These are phyloP conservation scores for Pseudopleuronectes americanus DNA, from an alignment of 2,797 vertebrate genomes.

Conservation along the genomic window DNA sequence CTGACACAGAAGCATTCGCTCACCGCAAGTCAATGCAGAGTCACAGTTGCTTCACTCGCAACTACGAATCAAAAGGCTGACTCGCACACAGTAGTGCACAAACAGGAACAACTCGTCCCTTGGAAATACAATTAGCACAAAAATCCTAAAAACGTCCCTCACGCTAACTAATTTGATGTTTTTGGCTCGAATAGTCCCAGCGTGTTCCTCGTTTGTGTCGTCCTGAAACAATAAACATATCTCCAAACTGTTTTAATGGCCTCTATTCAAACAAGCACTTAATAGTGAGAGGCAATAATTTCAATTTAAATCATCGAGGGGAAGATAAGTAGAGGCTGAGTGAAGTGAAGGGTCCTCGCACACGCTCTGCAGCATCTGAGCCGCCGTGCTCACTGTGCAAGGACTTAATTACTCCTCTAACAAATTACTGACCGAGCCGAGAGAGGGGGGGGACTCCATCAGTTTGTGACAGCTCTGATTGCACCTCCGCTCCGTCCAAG, in stretches of 20 bases:
- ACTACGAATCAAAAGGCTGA: slow-evolving; percentile 24
- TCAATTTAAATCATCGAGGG: slow-evolving; percentile 40
- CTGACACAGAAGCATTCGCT: slow-evolving; percentile 62
- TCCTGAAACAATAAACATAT: slow-evolving; percentile 38
- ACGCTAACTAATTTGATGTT: slow-evolving; percentile 13
- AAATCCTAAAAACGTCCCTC: slow-evolving; percentile 25
- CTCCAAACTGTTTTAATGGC: slow-evolving; percentile 27
- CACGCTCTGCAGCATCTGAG: slow-evolving; percentile 43
- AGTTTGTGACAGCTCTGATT: slow-evolving; percentile 81
- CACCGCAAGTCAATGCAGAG: slow-evolving; percentile 48
- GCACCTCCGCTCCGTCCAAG: slow-evolving; percentile 74
- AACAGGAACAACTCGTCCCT: slow-evolving; percentile 27
- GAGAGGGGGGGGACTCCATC: slow-evolving; percentile 74
- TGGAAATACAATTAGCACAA: slow-evolving; percentile 18
- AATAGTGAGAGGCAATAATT: slow-evolving; percentile 31
- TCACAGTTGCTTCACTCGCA: slow-evolving; percentile 34
- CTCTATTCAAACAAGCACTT: slow-evolving; percentile 35
- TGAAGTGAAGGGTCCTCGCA: slow-evolving; percentile 49
- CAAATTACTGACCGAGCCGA: slow-evolving; percentile 70
- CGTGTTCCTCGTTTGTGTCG: slow-evolving; percentile 18
- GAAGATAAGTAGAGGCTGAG: slow-evolving; percentile 13
- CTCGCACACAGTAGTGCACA: slow-evolving; percentile 56
- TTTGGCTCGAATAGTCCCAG: slow-evolving; percentile 22
- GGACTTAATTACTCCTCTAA: slow-evolving; percentile 74
- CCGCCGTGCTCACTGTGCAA: slow-evolving; percentile 58